Percentiles rank a stretch among this genome's conserved stretches.
phyloP scores from a whole-genome alignment of 2,113 vertebrate species.

The Siniperca knerii region DNA sequence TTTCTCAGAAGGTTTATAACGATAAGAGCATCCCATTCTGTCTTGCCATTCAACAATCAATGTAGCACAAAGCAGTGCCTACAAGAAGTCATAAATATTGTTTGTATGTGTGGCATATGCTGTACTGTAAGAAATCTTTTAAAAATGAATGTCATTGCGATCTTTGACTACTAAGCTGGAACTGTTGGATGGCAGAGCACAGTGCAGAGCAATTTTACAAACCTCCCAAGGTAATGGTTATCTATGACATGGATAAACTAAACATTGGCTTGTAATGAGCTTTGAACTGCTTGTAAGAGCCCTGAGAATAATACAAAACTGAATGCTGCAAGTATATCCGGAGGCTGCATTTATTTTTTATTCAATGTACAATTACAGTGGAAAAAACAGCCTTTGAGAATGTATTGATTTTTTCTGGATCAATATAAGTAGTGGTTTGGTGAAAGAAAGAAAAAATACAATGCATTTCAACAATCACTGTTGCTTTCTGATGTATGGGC shows the following conservation, averaged over 20 bases:
- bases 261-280: constrained; percentile 11
- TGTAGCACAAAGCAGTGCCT: neutral
- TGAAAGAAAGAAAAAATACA: neutral
- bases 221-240: neutral
- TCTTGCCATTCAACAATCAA: neutral
- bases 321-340: neutral
- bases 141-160: neutral
- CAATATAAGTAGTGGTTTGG: neutral
- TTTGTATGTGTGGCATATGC: neutral
- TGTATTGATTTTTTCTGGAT: neutral
- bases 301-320: neutral
- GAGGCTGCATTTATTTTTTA: neutral
- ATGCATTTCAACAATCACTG: neutral
- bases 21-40: neutral
- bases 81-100: neutral
- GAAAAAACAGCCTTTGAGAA: neutral
- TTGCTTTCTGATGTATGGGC: neutral
- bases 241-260: neutral
- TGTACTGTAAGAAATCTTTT: neutral
- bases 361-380: neutral
- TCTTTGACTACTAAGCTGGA: neutral
- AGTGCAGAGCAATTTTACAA: neutral
- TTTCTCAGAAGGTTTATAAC: neutral
- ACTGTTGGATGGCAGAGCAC: neutral
- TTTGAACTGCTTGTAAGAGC: constrained; percentile 14